Evolutionary conservation across 1,140 invertebrate genomes (phyloP), one percentile per base, ranked within the genome.

Genomic region (Caenorhabditis brenneri): DNA sequence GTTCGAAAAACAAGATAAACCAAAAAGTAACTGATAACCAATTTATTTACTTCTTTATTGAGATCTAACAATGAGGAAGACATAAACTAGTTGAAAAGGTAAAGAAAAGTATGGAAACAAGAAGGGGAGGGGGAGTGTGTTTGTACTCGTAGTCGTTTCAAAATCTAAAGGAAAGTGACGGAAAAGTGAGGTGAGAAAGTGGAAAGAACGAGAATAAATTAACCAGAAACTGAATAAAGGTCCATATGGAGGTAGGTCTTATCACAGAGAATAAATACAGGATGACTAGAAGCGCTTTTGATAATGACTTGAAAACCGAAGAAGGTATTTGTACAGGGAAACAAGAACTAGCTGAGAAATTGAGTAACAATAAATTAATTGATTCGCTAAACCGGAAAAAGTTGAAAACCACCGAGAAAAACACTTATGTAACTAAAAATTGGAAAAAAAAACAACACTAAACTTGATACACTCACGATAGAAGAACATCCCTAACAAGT

Each of bases 401-500:
- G n/a, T n/a, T n/a, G n/a, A n/a, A n/a, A n/a, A n/a, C n/a, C n/a
- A n/a, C n/a, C n/a, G n/a, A n/a, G n/a, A n/a, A n/a, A n/a, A n/a
- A n/a, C n/a, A n/a, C n/a, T n/a, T n/a, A n/a, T n/a, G n/a, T n/a
- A n/a, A n/a, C n/a, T n/a, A n/a, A n/a, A n/a, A 46, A 46, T n/a
- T n/a, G 49, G 49, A n/a, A n/a, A n/a, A 10, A 10, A 27, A 10
- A 22, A 55, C 7, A 55, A n/a, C 19, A 55, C 6, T n/a, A 27
- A 27, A 5, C 2, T n/a, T 27, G 5, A 9, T 15, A 55, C 10
- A 55, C 53, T 74, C 36, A 74, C 33, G 65, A 74, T 74, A 74
- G 36, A 24, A 74, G 33, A 24, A 79, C 82, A 42, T 83, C 74
- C 42, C 74, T 53, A 15, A 83, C 48, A 27, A 83, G 74, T 24